These are phyloP conservation scores for Trachelus tabidus DNA, from an alignment of 2,888 invertebrate species.

Conservation along the genomic window DNA sequence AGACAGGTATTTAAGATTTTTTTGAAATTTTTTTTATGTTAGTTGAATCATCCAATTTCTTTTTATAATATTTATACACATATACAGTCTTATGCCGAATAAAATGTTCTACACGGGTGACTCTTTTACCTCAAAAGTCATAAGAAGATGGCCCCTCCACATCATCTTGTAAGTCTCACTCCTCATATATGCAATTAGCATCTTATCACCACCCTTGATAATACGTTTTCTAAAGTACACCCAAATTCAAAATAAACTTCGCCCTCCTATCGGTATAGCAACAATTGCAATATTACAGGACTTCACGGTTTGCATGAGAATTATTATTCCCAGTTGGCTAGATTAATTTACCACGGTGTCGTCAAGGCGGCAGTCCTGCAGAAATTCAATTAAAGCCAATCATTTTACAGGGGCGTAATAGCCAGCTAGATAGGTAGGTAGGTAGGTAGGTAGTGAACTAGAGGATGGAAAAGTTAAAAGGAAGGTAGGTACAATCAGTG, in stretches of 20 bases:
- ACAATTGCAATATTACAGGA: not conserved
- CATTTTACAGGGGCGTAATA: not conserved
- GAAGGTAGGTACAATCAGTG: not conserved
- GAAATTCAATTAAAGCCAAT: not conserved
- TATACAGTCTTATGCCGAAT: too few species aligned
- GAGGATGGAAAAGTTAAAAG: not conserved
- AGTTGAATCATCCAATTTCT: not conserved
- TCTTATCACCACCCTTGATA: too few species aligned
- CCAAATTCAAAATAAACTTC: not conserved
- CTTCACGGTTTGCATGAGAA: not conserved
- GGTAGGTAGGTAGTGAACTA: not conserved
- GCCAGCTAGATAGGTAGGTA: not conserved
- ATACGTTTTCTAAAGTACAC: too few species aligned
- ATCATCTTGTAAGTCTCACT: too few species aligned
- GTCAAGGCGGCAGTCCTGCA: not conserved
- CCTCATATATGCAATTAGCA: too few species aligned
- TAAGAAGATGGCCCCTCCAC: too few species aligned
- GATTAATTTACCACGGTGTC: not conserved
- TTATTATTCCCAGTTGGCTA: not conserved
- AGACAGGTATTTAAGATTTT: too few species aligned
- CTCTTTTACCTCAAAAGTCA: too few species aligned
- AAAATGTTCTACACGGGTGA: too few species aligned
- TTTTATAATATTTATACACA: too few species aligned
- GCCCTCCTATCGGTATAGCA: not conserved
- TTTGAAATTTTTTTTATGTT: not conserved